phyloP scores from a whole-genome alignment of 2,797 vertebrate species.

The Tangara arthus region DNA sequence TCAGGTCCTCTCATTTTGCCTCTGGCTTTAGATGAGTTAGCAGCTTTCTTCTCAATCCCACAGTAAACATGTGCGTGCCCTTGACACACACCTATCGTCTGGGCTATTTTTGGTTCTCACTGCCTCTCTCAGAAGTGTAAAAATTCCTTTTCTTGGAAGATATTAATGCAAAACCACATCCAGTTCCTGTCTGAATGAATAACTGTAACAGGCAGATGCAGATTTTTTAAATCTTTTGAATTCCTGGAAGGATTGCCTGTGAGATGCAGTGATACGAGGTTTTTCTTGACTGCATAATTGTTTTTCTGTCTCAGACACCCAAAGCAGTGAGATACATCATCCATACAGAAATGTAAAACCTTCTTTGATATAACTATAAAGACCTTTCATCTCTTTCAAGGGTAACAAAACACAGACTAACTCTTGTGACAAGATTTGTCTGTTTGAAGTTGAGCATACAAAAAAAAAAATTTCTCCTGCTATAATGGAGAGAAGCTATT shows the following conservation, averaged over 20 bases:
- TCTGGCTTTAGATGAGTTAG: neutral
- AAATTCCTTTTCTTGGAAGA: neutral
- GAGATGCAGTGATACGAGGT: neutral
- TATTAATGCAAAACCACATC: neutral
- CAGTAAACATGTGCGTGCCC: neutral
- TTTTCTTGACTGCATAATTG: constrained; percentile 17
- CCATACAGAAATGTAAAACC: neutral
- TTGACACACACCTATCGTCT: accelerated
- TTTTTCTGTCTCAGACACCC: neutral
- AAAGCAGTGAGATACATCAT: neutral
- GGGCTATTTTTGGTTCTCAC: neutral
- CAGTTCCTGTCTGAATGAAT: constrained; percentile 8
- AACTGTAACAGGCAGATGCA: neutral
- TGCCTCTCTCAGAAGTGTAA: neutral
- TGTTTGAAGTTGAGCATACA: constrained; percentile 41
- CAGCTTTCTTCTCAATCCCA: neutral
- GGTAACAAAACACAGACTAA: constrained; percentile 27
- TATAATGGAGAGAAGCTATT: neutral
- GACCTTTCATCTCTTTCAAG: constrained; percentile 47
- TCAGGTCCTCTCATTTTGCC: neutral
- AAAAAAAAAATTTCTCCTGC: neutral
- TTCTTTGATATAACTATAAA: constrained; percentile 38
- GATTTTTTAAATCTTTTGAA: neutral
- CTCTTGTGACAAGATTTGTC: constrained; percentile 7
- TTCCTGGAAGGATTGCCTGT: constrained; percentile 9